Evolutionary conservation across 2,888 invertebrate genomes (phyloP), one percentile per base, ranked within the genome.

Genomic region (Ormyrus rosae): DNA sequence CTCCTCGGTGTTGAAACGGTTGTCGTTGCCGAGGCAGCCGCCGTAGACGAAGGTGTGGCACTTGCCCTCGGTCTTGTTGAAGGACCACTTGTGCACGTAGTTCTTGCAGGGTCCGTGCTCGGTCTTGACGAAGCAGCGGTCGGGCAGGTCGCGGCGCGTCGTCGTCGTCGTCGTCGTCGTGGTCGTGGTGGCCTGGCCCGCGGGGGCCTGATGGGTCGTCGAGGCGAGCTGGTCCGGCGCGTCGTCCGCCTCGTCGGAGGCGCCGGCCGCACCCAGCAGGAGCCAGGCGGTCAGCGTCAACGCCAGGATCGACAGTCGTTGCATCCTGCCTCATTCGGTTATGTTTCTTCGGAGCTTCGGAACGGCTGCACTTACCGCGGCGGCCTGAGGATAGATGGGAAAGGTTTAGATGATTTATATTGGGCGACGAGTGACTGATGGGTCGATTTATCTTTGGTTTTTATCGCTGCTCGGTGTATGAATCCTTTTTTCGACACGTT

Each of bases 1-100:
- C 50, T 92, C 91, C 88, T 95, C 94, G 19, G 93, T 93, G 86
- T 94, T 93, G 88, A 95, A 95, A 82, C 94, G 91, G 88, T 95
- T 95, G 83, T 93, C 93, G 87, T 94, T 95, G 19, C 94, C 95
- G 63, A 93, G 92, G 85, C 95, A 95, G 71, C 95, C 95, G 69
- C 95, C 94, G 92, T 94, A 95, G 19, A 93, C 91, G 86, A 95
- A 95, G 83, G 92, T 93, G 79, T 91, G 91, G 88, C 95, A 95
- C 63, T 92, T 90, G 56, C 89, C 89, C 64, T 89, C 88, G 50
- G 89, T 92, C 82, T 92, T 92, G 86, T 93, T 93, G 89, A 92
- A 94, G 34, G 93, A 93, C 95, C 95, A 95, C 90, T 94, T 95
- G 88, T 94, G 93, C 58, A 94, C 92, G 86, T 93, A 93, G 84